phyloP scores from a whole-genome alignment of 2,888 invertebrate genomes.

The Ectemnius lituratus region DNA sequence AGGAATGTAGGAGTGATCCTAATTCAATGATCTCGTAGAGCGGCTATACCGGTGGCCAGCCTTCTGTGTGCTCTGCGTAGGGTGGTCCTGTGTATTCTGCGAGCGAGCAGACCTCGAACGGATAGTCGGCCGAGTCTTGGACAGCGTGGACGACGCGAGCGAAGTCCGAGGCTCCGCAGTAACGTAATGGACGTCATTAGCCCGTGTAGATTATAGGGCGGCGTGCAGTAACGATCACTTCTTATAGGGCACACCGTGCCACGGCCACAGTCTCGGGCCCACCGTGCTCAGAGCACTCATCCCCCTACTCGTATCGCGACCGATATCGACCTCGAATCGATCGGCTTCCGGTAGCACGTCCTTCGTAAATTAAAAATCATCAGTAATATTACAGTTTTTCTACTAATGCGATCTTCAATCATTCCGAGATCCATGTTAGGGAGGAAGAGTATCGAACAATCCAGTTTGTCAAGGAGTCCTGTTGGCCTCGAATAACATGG shows the following conservation, averaged over 20 bases:
- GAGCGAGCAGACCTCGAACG: slow-evolving; percentile 3
- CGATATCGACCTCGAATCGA: slow-evolving; percentile 61
- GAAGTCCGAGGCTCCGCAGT: slow-evolving; percentile 67
- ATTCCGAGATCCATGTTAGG: too few relatives aligned
- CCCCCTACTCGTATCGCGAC: slow-evolving; percentile 54
- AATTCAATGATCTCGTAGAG: slow-evolving; percentile 1
- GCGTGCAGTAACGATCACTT: slow-evolving; percentile 78
- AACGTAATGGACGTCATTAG: slow-evolving; percentile 78
- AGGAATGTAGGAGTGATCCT: not conserved
- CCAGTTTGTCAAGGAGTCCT: not conserved
- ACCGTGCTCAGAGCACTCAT: slow-evolving; percentile 56
- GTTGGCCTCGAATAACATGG: not conserved
- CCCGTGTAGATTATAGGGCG: slow-evolving; percentile 78
- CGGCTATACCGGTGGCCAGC: slow-evolving; percentile 5
- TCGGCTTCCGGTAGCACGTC: slow-evolving; percentile 47
- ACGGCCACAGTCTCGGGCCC: slow-evolving; percentile 62
- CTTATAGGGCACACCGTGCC: slow-evolving; percentile 73
- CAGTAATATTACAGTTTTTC: too few relatives aligned
- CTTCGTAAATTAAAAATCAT: too few relatives aligned
- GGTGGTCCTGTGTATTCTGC: slow-evolving; percentile 3
- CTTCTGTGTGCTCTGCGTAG: slow-evolving; percentile 51
- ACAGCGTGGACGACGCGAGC: slow-evolving; percentile 69
- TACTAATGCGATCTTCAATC: too few relatives aligned
- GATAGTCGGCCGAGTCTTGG: slow-evolving; percentile 65
- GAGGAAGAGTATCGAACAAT: not conserved